Evolutionary conservation across 1,140 invertebrate genomes (phyloP), one percentile per base, ranked within the genome.

Genomic region (Cydia splendana): DNA sequence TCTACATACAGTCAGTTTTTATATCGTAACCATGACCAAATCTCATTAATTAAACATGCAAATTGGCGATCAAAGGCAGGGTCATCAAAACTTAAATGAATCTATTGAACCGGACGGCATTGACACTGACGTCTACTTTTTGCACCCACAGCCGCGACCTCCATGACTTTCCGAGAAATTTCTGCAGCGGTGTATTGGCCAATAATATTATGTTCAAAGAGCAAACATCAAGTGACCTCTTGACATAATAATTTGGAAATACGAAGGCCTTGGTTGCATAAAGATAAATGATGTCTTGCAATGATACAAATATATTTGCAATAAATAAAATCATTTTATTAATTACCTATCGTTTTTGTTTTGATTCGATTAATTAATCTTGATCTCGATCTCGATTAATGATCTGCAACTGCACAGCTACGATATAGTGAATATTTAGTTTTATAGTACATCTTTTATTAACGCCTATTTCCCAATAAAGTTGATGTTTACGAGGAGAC

Each of bases 201-300:
- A 38, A 71, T 15, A 38, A 42, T 45, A 38, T 38, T 71, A 38
- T 34, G 13, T 34, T 42, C 1, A 42, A 34, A 69, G 30, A 18
- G 15, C 9, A n/a, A n/a, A 45, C 67, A 38, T 38, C 28, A 42
- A 38, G 4, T 20, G n/a, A 45, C 67, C 67, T 71, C 67, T 18
- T 18, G 30, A 42, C n/a, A 18, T 45, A 18, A 38, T 7, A 12
- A 69, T 79, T 79, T 76, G 81, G 80, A 86, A 86, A 84, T 79
- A 76, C 80, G 74, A 62, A 78, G 79, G 81, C 84, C 85, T 84
- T 20, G 57, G 57, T 24, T 12, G 18, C 10, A n/a, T 20, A 2
- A 20, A 20, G 57, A 62, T 62, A 24, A 20, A 62, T 62, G 20
- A 62, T 24, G 57, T 62, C 18, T 9, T 74, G n/a, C 12, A 73